phyloP scores from a whole-genome alignment of 2,797 vertebrate genomes.

The Rhinatrema bivittatum region DNA sequence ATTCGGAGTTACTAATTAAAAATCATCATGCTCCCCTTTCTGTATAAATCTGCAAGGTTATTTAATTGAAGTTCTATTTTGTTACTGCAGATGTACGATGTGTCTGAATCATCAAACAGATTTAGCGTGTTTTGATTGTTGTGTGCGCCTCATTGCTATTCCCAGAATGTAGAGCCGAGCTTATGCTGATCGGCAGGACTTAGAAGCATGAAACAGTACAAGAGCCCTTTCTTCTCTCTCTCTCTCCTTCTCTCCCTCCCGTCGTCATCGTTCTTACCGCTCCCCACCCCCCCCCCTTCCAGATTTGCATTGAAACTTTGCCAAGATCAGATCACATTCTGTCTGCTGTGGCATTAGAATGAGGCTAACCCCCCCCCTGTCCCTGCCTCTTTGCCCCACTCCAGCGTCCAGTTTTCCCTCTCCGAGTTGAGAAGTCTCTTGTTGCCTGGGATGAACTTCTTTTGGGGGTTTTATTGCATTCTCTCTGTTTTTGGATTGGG shows the following conservation, averaged over 20 bases:
- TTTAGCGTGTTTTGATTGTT: constrained; percentile 60
- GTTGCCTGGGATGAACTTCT: constrained; percentile 28
- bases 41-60: constrained; percentile 52
- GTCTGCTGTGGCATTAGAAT: constrained; percentile 66
- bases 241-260: constrained; percentile 20
- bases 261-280: constrained; percentile 43
- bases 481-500: constrained; percentile 11
- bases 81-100: constrained; percentile 52
- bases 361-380: constrained; percentile 35
- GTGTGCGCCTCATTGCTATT: constrained; percentile 71
- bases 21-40: constrained; percentile 49
- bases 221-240: constrained; percentile 63
- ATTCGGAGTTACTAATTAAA: constrained; percentile 59
- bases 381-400: constrained; percentile 1
- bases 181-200: constrained; percentile 67
- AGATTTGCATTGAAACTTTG: constrained; percentile 71
- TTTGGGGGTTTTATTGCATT: constrained; percentile 12
- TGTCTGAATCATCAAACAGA: constrained; percentile 59
- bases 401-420: constrained; percentile 29
- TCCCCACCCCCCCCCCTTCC: constrained; percentile 48
- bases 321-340: constrained; percentile 60
- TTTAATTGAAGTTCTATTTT: constrained; percentile 61
- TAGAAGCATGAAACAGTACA: constrained; percentile 62
- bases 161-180: constrained; percentile 59
- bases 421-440: constrained; percentile 24